Percentiles rank a stretch among this genome's conserved stretches.
phyloP scores from a whole-genome alignment of 2,113 vertebrate species.

The Nematolebias whitei region DNA sequence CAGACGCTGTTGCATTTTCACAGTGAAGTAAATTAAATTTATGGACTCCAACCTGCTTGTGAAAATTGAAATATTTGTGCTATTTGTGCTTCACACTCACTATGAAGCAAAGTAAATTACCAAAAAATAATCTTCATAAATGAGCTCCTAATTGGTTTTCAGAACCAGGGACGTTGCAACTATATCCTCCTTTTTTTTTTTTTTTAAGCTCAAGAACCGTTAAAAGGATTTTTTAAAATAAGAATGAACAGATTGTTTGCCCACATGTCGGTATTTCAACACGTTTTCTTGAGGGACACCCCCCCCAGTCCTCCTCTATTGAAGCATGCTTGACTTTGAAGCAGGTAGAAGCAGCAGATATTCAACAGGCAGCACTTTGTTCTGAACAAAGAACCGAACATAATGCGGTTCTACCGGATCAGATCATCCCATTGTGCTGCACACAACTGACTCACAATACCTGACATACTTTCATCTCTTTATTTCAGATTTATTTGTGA shows the following conservation, averaged over 20 bases:
- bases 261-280: conserved; percentile 16
- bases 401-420: conserved; percentile 44
- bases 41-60: conserved; percentile 48
- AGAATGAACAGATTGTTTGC: conserved; percentile 46
- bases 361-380: conserved; percentile 44
- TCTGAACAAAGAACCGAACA: conserved; percentile 47
- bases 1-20: conserved; percentile 28
- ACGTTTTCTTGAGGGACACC: conserved; percentile 42
- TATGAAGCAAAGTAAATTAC: conserved; percentile 40
- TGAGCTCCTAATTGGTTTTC: conserved; percentile 43
- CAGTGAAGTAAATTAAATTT: conserved; percentile 36
- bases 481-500: conserved; percentile 23
- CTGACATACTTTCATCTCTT: conserved; percentile 65
- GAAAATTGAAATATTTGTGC: conserved; percentile 49
- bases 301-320: conserved; percentile 1
- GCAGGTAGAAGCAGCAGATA: conserved; percentile 36
- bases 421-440: conserved; percentile 50
- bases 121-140: conserved; percentile 65
- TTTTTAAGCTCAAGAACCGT: conserved; percentile 22
- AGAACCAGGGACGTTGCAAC: conserved; percentile 20
- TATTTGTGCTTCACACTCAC: conserved; percentile 47
- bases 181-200: no score
- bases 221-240: conserved; percentile 35
- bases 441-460: conserved; percentile 51
- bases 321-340: conserved; percentile 33